Conservation (phyloP, 2,113 vertebrate species). For the Taxidea taxus region DNA sequence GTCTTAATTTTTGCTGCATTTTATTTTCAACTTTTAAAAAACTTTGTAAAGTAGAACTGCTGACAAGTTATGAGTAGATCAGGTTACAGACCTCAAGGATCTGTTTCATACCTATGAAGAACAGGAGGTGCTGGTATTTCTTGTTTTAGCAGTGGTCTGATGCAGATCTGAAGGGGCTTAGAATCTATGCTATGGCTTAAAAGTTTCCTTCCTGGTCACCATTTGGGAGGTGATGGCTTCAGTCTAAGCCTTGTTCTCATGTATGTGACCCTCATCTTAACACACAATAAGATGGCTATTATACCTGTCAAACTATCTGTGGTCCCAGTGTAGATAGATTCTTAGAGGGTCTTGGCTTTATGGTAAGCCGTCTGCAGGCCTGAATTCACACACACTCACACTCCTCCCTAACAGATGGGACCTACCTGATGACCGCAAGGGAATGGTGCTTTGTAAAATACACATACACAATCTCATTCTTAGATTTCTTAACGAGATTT, state of each 20-base stretch:
- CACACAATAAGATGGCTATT: neutral
- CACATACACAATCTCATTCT: neutral
- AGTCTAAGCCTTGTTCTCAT: neutral
- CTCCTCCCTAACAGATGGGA: neutral
- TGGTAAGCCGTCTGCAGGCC: neutral
- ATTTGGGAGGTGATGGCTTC: neutral
- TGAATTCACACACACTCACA: neutral
- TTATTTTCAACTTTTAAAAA: slow-evolving; percentile 30
- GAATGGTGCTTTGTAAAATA: slow-evolving; percentile 16
- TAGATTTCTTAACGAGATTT: slow-evolving; percentile 8
- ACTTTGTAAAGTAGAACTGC: slow-evolving; percentile 12
- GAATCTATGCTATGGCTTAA: neutral
- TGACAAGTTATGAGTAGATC: neutral
- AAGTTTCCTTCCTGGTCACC: neutral
- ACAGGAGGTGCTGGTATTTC: neutral
- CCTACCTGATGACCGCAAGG: slow-evolving; percentile 25
- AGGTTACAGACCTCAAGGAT: neutral
- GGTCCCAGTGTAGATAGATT: neutral
- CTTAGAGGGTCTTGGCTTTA: neutral
- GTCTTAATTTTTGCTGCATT: slow-evolving; percentile 27
- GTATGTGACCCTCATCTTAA: neutral
- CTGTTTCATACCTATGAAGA: neutral
- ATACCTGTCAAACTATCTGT: slow-evolving; percentile 17
- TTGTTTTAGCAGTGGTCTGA: neutral
- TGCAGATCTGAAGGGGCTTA: neutral